phyloP scores from a whole-genome alignment of 2,888 invertebrate genomes.

The Tetranychus piercei region DNA sequence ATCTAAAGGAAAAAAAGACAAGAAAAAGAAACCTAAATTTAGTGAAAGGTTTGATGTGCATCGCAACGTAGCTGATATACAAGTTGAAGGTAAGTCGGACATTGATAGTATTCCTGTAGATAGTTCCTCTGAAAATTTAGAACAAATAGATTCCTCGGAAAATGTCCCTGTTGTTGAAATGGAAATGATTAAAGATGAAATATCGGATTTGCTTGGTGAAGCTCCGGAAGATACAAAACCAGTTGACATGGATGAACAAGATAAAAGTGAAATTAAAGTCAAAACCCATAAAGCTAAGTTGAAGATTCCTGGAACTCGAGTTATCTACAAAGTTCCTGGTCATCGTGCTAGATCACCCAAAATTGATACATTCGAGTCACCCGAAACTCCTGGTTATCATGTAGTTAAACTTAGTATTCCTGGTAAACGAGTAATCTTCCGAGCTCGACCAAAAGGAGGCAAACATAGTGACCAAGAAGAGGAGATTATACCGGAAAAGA shows the following conservation, averaged over 20 bases:
- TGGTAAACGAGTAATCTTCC: not conserved
- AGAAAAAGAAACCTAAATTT: not conserved
- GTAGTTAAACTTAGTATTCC: not conserved
- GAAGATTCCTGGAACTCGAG: not conserved
- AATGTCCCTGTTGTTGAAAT: not conserved
- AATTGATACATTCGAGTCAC: not conserved
- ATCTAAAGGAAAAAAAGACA: not conserved
- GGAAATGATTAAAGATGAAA: conserved; percentile 1
- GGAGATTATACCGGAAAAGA: not conserved
- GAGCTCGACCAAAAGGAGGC: not conserved
- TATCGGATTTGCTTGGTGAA: not conserved
- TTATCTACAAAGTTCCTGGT: not conserved
- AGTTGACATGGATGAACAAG: not conserved
- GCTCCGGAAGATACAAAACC: not conserved
- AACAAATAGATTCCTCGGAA: not conserved
- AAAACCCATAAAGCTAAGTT: not conserved
- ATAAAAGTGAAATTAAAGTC: not conserved
- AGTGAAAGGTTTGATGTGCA: not conserved
- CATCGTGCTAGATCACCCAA: not conserved
- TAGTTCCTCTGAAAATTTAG: not conserved
- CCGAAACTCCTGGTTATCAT: not conserved
- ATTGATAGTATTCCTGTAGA: not conserved
- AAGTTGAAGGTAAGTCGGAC: not conserved
- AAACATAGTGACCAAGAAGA: not conserved
- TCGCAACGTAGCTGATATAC: not conserved